Conservation (phyloP, 2,888 invertebrate genomes). For the Nephrocerus scutellatus region DNA sequence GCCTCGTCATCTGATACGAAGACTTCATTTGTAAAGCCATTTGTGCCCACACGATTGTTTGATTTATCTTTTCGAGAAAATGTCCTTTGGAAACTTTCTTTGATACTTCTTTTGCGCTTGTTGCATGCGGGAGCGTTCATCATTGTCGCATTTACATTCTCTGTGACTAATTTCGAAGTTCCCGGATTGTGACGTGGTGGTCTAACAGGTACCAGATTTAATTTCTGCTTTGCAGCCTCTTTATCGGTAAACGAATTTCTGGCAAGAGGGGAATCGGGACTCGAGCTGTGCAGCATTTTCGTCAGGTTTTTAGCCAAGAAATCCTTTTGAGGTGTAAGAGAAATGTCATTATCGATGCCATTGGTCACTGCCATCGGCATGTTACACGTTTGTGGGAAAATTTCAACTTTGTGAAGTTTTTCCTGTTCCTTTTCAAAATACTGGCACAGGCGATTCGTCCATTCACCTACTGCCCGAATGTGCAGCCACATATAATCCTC, state of each 20-base stretch:
- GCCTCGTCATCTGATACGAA: constrained; percentile 31
- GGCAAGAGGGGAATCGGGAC: constrained; percentile 23
- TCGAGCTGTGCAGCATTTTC: constrained; percentile 30
- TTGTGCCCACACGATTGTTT: too few relatives aligned
- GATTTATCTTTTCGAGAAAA: constrained; percentile 51
- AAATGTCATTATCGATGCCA: constrained; percentile 16
- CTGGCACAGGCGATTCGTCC: constrained; percentile 81
- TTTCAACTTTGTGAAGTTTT: constrained; percentile 61
- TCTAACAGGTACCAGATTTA: constrained; percentile 27
- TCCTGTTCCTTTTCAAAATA: constrained; percentile 81
- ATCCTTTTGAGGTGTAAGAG: constrained; percentile 41
- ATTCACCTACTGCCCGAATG: constrained; percentile 86
- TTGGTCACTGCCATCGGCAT: constrained; percentile 12
- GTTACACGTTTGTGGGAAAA: constrained; percentile 45
- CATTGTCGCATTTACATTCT: constrained; percentile 17
- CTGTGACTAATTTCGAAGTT: constrained; percentile 28
- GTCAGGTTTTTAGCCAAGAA: constrained; percentile 39
- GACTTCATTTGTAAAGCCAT: constrained; percentile 33
- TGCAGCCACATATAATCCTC: constrained; percentile 91
- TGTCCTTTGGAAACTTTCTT: constrained; percentile 49
- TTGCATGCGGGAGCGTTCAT: constrained; percentile 20
- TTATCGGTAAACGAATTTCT: constrained; percentile 17
- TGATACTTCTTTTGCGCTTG: constrained; percentile 43
- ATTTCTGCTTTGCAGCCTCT: constrained; percentile 18
- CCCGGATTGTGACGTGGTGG: constrained; percentile 34